Base-by-base conservation (phyloP, 1,140 invertebrate genomes). In the Drosophila albomicans region DNA sequence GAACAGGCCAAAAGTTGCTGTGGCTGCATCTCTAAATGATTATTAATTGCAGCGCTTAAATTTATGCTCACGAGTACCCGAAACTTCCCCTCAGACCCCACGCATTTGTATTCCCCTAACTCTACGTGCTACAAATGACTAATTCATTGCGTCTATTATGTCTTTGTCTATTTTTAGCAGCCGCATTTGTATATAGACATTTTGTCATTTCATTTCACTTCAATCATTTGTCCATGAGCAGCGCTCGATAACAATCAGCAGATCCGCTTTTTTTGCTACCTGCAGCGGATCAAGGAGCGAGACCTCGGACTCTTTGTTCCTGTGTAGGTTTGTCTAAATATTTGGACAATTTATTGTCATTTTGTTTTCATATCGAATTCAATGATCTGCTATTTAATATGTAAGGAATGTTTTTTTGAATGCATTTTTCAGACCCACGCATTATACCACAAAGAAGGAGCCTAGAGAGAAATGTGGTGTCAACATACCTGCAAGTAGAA, bases 71-170 rank as follows among this genome's bases (percentile, higher is more conserved):
- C 41, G 43, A 69, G 49, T 46, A 52, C 11, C 49, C 30, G 8
- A 25, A 41, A 28, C 51, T 8, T 16, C 56, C 52, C 56, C 38
- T 54, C 58, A 30, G 81, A 85, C 81, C 81, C 78, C 81, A 78
- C 81, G 66, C 80, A 74, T 54, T n/a, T 15, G 20, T 25, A 25
- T 7, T 30, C 28, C 57, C 35, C 28, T 57, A 10, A 46, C 13
- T 11, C 59, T 80, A 88, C 84, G 82, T 87, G 82, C 76, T 79
- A 84, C 84, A 87, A 88, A 79, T 87, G 84, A 84, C 80, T 88
- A 80, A 87, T 87, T 87, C 84, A 88, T 79, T 43, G 67, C 65
- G 15, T 56, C 66, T 54, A 72, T 64, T 74, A 70, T 68, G 51
- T 54, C 51, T 46, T 86, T 86, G 84, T 86, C 76, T 86, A 88